Evolutionary conservation across 1,140 invertebrate genomes (phyloP).

Genomic region (Bombus fervidus): DNA sequence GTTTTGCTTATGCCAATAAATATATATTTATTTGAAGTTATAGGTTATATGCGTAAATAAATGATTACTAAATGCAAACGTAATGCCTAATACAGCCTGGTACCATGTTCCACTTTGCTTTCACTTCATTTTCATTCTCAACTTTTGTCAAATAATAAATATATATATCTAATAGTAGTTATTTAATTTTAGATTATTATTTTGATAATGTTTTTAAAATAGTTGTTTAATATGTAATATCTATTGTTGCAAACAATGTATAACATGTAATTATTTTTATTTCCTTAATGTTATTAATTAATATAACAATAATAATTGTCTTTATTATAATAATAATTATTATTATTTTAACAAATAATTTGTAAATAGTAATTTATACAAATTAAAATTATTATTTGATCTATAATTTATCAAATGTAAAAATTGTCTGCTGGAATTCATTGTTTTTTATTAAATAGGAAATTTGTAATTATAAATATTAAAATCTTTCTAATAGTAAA

Average conservation of each 20-base stretch:
- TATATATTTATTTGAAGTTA: slow-evolving; percentile 8
- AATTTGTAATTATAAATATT: neutral
- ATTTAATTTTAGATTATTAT: neutral
- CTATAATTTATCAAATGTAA: neutral
- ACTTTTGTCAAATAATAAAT: neutral
- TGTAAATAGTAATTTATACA: neutral
- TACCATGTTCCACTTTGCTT: slow-evolving; percentile 78
- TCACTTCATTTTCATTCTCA: slow-evolving; percentile 41
- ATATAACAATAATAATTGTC: neutral
- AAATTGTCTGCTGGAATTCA: neutral
- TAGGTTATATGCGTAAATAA: slow-evolving; percentile 33
- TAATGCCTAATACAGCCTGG: slow-evolving; percentile 74
- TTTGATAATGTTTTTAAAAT: neutral
- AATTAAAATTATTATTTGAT: neutral
- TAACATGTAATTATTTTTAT: neutral
- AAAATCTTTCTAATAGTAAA: no score
- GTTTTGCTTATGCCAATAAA: neutral
- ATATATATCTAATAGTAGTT: neutral
- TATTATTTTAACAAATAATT: neutral
- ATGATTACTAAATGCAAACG: slow-evolving; percentile 24
- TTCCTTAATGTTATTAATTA: neutral
- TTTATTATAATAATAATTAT: neutral
- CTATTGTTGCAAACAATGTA: slow-evolving; percentile 13
- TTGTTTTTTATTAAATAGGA: no score
- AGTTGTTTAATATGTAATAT: neutral